phyloP scores from a whole-genome alignment of 2,797 vertebrate genomes.

The Xenops minutus region DNA sequence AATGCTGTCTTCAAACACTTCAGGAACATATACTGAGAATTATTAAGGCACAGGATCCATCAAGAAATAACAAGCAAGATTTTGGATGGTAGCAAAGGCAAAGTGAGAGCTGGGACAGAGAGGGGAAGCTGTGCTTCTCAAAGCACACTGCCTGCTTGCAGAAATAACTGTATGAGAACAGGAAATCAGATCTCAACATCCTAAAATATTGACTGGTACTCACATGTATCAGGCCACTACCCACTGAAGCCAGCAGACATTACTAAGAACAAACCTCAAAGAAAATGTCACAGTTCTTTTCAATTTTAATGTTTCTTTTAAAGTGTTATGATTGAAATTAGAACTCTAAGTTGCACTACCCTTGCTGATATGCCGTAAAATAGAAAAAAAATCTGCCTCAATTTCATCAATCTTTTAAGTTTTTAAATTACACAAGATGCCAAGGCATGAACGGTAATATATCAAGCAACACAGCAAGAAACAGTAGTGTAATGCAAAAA shows the following conservation, averaged over 20 bases:
- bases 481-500: neutral
- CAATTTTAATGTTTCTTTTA: neutral
- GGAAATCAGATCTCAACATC: neutral
- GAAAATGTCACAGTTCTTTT: neutral
- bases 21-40: neutral
- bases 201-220: neutral
- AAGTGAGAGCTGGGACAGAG: neutral
- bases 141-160: neutral
- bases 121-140: neutral
- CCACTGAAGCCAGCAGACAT: neutral
- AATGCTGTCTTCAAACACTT: neutral
- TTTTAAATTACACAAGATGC: neutral
- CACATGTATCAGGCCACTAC: neutral
- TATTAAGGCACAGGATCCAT: neutral
- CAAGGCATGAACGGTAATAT: neutral
- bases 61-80: slow-evolving; percentile 5
- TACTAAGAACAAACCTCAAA: neutral
- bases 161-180: neutral
- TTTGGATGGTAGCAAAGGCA: slow-evolving; percentile 14
- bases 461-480: neutral
- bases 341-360: neutral
- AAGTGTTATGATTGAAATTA: neutral
- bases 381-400: neutral
- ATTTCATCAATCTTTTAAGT: neutral
- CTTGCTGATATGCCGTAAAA: neutral